These are phyloP conservation scores for Vidua macroura DNA, from an alignment of 2,113 vertebrate species.

Conservation along the genomic window DNA sequence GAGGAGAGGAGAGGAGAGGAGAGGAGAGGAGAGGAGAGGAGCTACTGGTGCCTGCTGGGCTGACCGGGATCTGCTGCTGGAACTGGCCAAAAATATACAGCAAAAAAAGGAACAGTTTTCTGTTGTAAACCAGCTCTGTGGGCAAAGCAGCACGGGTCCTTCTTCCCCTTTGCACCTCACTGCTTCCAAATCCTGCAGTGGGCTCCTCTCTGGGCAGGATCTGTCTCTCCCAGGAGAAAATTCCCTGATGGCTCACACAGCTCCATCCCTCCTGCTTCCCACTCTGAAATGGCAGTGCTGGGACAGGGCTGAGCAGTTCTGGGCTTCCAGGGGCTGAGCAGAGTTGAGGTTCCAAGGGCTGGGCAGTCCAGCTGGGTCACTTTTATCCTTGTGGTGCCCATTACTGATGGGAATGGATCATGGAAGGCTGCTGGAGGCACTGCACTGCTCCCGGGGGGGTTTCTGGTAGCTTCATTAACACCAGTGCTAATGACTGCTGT, in stretches of 20 bases:
- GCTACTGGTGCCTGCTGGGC: neutral
- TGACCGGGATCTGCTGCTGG: neutral
- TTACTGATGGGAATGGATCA: rapidly evolving
- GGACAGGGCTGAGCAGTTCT: neutral
- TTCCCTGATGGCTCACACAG: neutral
- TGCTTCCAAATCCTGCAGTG: neutral
- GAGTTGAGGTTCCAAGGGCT: neutral
- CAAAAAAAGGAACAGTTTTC: neutral
- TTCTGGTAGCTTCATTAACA: neutral
- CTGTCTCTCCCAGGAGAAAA: neutral
- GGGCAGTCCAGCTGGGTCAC: neutral
- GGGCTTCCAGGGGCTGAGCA: neutral
- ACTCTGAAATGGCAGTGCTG: rapidly evolving
- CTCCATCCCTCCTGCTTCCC: neutral
- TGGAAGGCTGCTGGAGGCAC: neutral
- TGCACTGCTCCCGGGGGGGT: neutral
- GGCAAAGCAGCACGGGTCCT: neutral
- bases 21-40: neutral
- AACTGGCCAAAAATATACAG: neutral
- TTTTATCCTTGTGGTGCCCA: neutral
- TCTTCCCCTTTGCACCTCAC: neutral
- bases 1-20: neutral
- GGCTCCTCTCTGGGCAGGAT: neutral
- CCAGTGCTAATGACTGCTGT: neutral
- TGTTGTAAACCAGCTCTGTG: neutral